phyloP scores from a whole-genome alignment of 2,888 invertebrate genomes.

The Himalopsyche kuldschensis region DNA sequence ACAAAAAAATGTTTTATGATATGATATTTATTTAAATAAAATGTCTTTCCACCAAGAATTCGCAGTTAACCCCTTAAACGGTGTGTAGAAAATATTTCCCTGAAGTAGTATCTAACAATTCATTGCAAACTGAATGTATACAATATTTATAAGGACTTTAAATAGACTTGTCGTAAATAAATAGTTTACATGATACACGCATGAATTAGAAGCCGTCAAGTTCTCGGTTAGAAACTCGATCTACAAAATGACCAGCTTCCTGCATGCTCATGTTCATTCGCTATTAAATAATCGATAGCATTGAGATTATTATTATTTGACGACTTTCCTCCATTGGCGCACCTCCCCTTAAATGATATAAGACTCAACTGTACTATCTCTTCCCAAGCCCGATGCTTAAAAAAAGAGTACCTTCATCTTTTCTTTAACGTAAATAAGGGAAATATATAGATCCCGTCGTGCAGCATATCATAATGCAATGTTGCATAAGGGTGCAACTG shows the following conservation, averaged over 20 bases:
- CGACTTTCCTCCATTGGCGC: neutral
- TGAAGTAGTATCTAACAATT: neutral
- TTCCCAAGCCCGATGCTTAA: no score
- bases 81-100: neutral
- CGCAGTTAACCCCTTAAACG: no score
- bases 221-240: slow-evolving; percentile 17
- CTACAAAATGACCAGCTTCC: slow-evolving; percentile 24
- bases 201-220: slow-evolving; percentile 12
- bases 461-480: no score
- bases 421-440: no score
- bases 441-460: no score
- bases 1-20: no score
- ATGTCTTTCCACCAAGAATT: no score
- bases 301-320: slow-evolving; percentile 1
- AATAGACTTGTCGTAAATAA: neutral
- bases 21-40: no score
- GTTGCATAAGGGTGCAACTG: no score
- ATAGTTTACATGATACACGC: neutral
- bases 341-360: neutral
- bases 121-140: neutral
- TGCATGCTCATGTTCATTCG: neutral
- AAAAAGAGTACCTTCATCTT: no score
- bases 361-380: no score
- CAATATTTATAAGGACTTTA: neutral
- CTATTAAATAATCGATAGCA: slow-evolving; percentile 8